Conservation (phyloP, 2,797 vertebrate genomes). For the Molossus alvarezi region DNA sequence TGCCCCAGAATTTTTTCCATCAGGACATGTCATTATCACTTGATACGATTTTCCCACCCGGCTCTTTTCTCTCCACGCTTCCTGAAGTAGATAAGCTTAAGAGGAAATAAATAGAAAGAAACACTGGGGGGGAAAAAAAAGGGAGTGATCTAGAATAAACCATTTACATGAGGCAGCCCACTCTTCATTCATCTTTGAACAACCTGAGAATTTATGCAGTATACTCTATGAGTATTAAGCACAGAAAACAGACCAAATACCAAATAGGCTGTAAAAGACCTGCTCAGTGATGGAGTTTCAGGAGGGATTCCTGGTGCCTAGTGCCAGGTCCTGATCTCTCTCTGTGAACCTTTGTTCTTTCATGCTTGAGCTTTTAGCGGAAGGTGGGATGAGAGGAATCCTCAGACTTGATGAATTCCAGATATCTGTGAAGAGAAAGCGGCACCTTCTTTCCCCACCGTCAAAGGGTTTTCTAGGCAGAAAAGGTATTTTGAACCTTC, state of each 20-base stretch:
- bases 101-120: constrained; percentile 1
- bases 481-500: not conserved
- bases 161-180: not conserved
- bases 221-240: not conserved
- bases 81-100: constrained; percentile 63
- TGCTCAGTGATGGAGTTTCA: constrained; percentile 1
- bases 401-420: not conserved
- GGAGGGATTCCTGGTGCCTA: not conserved
- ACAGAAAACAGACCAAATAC: not conserved
- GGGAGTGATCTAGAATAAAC: not conserved
- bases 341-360: constrained; percentile 33
- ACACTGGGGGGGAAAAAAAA: not conserved
- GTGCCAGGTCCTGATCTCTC: not conserved
- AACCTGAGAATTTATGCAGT: constrained; percentile 49
- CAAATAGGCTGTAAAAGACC: not conserved
- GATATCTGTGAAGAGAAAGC: constrained; percentile 55
- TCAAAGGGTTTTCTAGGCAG: constrained; percentile 20
- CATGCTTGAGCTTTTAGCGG: constrained; percentile 28
- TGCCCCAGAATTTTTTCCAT: constrained; percentile 67
- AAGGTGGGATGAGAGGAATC: not conserved
- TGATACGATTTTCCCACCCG: constrained; percentile 62
- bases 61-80: constrained; percentile 66
- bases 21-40: not conserved
- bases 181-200: not conserved
- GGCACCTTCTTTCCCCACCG: not conserved